Evolutionary conservation across 1,140 invertebrate genomes (phyloP).

Genomic region (Ceratina japonica): DNA sequence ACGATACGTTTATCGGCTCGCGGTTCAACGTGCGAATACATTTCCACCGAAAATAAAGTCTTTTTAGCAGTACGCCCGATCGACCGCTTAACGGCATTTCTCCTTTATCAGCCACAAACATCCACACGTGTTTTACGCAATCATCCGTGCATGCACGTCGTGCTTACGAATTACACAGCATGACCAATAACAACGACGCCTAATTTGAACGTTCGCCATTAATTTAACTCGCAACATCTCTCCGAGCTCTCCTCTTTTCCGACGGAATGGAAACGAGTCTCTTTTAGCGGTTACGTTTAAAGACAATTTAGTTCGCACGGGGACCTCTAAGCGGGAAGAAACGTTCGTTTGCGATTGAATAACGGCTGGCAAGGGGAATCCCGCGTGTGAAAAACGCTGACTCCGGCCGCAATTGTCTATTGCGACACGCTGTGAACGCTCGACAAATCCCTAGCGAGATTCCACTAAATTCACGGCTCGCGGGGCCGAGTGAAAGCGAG

Average conservation of each 20-base stretch:
- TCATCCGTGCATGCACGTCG: constrained; percentile 41
- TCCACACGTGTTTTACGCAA: not conserved
- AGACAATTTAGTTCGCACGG: not conserved
- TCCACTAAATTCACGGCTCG: not conserved
- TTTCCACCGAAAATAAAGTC: not conserved
- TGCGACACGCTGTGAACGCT: constrained; percentile 8
- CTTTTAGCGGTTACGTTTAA: not conserved
- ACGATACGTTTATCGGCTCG: constrained; percentile 15
- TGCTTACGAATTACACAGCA: constrained; percentile 45
- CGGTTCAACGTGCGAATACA: not conserved
- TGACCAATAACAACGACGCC: constrained; percentile 33
- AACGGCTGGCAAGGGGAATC: not conserved
- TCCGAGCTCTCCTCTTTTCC: not conserved
- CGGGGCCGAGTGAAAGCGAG: not conserved
- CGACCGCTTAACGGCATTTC: not conserved
- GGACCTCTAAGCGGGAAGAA: too few species aligned
- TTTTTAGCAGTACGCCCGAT: not conserved
- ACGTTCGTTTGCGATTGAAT: not conserved
- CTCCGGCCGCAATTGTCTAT: constrained; percentile 12
- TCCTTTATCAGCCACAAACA: not conserved
- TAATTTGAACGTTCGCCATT: constrained; percentile 20
- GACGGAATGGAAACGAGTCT: not conserved
- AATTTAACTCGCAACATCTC: constrained; percentile 32
- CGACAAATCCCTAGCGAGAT: constrained; percentile 1
- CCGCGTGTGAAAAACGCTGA: constrained; percentile 20